Base-by-base conservation (phyloP, 2,888 invertebrate genomes). In the Belgica antarctica region DNA sequence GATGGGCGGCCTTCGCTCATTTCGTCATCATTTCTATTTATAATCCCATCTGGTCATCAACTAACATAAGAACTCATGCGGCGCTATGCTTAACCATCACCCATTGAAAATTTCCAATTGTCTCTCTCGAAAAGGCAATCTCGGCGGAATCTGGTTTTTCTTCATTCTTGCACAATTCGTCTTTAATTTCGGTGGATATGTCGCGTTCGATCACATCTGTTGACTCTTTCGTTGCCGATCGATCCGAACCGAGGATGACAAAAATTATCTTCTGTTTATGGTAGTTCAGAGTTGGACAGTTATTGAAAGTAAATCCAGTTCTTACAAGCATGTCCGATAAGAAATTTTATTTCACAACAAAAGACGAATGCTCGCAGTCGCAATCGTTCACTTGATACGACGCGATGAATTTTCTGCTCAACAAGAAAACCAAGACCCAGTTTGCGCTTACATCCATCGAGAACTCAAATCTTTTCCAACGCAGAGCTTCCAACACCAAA, bases 21-120 rank as follows among this genome's bases (percentile, higher is more conserved):
- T 66, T 66, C 66, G 66, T 66, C 66, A 66, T 66, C 41, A 47
- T 15, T 41, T 66, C 66, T 66, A 66, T 66, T 66, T 66, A 47
- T 66, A 66, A 17, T 47, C 52, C 46, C 66, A 41, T 41, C 41
- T 41, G 41, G 41, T 41, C 41, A 41, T 41, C 10, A 41, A 41
- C 41, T 5, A 41, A 41, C 41, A 41, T 41, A 41, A 41, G 41
- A n/a, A n/a, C 41, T 41, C 10, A 10, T 41, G 41, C 34, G 41
- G 41, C 12, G 12, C 7, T 10, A 41, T 41, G 41, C 41, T 41
- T 41, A n/a, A 15, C 41, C 41, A 41, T 41, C 41, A 41, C 10
- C 15, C 41, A 10, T n/a, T 10, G 41, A 41, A 41, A 41, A 15
- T n/a, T 15, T 41, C 41, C 31, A 31, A 12, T 15, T 12, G 41